phyloP scores from a whole-genome alignment of 2,113 vertebrate species.

The Ophthalmolycus amberensis region DNA sequence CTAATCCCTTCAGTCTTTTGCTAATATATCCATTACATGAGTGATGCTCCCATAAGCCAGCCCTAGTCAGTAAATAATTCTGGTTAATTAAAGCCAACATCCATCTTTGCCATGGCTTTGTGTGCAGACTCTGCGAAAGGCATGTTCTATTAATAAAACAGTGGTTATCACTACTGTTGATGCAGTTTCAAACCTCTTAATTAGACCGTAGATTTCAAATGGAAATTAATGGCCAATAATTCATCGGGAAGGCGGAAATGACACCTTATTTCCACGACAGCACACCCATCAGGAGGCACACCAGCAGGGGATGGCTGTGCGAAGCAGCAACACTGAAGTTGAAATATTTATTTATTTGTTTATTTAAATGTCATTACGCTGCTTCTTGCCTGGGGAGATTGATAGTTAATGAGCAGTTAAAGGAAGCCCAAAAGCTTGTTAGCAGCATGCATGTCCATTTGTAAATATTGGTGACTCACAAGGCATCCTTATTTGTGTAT shows the following conservation, averaged over 20 bases:
- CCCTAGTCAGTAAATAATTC: constrained; percentile 82
- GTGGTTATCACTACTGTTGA: constrained; percentile 74
- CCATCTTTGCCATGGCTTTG: constrained; percentile 77
- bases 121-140: constrained; percentile 66
- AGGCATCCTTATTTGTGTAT: neutral
- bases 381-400: neutral
- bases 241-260: constrained; percentile 54
- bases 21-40: constrained; percentile 85
- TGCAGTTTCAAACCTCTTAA: constrained; percentile 75
- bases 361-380: constrained; percentile 3
- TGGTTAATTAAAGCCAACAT: constrained; percentile 83
- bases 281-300: constrained; percentile 20
- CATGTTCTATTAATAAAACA: constrained; percentile 80
- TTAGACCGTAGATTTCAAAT: constrained; percentile 73
- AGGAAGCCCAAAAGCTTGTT: constrained; percentile 16
- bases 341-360: constrained; percentile 4
- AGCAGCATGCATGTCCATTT: neutral
- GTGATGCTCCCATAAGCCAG: constrained; percentile 78
- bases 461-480: neutral
- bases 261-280: constrained; percentile 44
- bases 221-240: constrained; percentile 66
- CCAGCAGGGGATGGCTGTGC: neutral
- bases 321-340: constrained; percentile 11
- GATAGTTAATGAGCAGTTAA: constrained; percentile 44
- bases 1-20: constrained; percentile 79